Conservation (phyloP, 2,888 invertebrate species). For the Ctenicera cuprea region DNA sequence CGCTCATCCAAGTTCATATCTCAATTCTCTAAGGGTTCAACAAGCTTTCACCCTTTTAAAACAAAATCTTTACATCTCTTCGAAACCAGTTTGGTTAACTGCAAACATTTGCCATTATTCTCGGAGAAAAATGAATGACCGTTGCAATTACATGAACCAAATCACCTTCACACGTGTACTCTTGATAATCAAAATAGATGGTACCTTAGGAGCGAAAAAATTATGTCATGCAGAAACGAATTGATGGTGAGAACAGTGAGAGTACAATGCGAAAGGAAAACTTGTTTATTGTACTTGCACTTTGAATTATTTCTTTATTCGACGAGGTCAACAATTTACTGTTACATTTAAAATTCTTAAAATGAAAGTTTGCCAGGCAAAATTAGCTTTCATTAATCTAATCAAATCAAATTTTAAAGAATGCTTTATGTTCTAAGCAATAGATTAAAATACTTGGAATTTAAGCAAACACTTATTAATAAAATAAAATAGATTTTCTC, state of each 20-base stretch:
- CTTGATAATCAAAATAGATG: conserved; percentile 10
- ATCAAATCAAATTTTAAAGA: too few relatives aligned
- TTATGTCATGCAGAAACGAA: background rate
- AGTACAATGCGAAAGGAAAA: too few relatives aligned
- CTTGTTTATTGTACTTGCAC: too few relatives aligned
- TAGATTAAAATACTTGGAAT: too few relatives aligned
- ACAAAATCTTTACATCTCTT: conserved; percentile 10
- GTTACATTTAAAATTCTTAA: background rate
- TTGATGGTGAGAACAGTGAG: background rate
- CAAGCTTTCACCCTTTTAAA: background rate
- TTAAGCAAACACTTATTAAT: too few relatives aligned
- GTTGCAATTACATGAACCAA: conserved; percentile 24
- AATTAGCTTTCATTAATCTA: too few relatives aligned
- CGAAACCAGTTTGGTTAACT: conserved; percentile 36
- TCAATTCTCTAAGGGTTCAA: background rate
- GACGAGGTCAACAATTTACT: background rate
- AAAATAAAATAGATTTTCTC: too few relatives aligned
- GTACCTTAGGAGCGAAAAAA: background rate
- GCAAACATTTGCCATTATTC: conserved; percentile 19
- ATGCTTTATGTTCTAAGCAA: too few relatives aligned
- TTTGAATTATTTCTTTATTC: too few relatives aligned
- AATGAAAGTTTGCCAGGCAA: too few relatives aligned
- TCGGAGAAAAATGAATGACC: conserved; percentile 1
- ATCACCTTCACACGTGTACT: conserved; percentile 24
- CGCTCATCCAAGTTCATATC: too few relatives aligned